Percentiles rank a stretch among this genome's conserved stretches.
These are phyloP conservation scores for Operophtera brumata DNA, from an alignment of 2,888 invertebrate species.

Conservation along the genomic window DNA sequence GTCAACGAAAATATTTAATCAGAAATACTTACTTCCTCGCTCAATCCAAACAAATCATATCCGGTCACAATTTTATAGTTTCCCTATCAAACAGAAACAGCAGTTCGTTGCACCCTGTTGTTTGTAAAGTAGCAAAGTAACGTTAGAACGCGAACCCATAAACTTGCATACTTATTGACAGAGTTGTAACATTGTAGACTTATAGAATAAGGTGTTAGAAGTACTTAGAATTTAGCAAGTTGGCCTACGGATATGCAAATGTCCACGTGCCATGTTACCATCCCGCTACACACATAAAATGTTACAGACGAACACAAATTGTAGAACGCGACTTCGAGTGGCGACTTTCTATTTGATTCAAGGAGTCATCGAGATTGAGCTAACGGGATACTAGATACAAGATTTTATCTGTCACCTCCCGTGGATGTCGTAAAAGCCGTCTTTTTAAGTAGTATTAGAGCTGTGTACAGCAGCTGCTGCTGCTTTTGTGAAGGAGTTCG, in stretches of 20 bases:
- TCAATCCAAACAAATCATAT: constrained; percentile 19
- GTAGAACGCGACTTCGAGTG: constrained; percentile 2
- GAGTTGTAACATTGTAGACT: constrained; percentile 40
- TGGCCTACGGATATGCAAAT: constrained; percentile 28
- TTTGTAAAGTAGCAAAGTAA: constrained; percentile 60
- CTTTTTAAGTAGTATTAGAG: too few species aligned
- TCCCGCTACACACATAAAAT: constrained; percentile 27
- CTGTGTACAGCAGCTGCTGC: too few species aligned
- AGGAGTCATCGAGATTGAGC: too few species aligned
- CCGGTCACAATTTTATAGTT: constrained; percentile 25
- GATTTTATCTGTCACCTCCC: too few species aligned
- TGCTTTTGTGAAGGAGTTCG: too few species aligned
- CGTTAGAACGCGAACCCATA: constrained; percentile 60
- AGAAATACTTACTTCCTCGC: constrained; percentile 11
- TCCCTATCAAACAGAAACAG: constrained; percentile 11
- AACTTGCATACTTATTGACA: constrained; percentile 47
- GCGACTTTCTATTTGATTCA: background rate
- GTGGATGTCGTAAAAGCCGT: too few species aligned
- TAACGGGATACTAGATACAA: too few species aligned
- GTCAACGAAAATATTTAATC: constrained; percentile 5
- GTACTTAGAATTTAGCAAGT: constrained; percentile 29
- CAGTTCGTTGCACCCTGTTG: constrained; percentile 54
- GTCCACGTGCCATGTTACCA: constrained; percentile 27
- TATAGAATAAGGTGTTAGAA: constrained; percentile 23
- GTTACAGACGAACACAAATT: background rate